Percentiles rank a stretch among this genome's conserved stretches.
Evolutionary conservation across 2,113 vertebrate species (phyloP).

Genomic region (Coregonus clupeaformis): DNA sequence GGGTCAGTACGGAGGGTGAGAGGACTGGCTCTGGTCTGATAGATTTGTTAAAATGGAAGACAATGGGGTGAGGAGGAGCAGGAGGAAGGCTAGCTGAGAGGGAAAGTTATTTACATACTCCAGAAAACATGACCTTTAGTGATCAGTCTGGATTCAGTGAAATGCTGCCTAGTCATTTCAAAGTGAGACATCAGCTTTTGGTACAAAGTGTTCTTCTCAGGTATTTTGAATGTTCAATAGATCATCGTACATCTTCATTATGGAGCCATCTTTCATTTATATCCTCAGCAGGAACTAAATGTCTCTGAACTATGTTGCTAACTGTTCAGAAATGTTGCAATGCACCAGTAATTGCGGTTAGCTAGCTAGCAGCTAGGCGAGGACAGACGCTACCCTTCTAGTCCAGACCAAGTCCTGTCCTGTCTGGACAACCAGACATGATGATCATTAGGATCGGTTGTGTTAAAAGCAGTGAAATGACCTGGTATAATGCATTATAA

Average conservation of each 20-base stretch:
- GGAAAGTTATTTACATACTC: too few species aligned
- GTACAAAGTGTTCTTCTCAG: background rate
- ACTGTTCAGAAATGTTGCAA: background rate
- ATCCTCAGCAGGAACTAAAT: background rate
- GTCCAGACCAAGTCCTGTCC: conserved; percentile 5
- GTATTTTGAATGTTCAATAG: background rate
- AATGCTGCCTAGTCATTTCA: background rate
- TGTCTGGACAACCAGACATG: conserved; percentile 7
- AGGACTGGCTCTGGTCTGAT: too few species aligned
- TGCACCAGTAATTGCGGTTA: background rate
- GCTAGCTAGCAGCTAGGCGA: background rate
- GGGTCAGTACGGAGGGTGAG: too few species aligned
- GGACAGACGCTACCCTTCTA: conserved; percentile 9
- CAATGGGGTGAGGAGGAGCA: too few species aligned
- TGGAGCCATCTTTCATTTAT: background rate
- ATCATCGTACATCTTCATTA: background rate
- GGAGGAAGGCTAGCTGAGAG: background rate
- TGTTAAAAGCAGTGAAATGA: too few species aligned
- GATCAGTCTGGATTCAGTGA: too few species aligned
- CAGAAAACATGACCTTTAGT: background rate
- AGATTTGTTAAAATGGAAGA: too few species aligned
- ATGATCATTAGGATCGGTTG: too few species aligned
- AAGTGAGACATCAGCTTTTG: background rate
- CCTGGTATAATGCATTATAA: too few species aligned
- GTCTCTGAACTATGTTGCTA: background rate